Base-by-base conservation (phyloP, 2,113 vertebrate species). In the Xenopus borealis region DNA sequence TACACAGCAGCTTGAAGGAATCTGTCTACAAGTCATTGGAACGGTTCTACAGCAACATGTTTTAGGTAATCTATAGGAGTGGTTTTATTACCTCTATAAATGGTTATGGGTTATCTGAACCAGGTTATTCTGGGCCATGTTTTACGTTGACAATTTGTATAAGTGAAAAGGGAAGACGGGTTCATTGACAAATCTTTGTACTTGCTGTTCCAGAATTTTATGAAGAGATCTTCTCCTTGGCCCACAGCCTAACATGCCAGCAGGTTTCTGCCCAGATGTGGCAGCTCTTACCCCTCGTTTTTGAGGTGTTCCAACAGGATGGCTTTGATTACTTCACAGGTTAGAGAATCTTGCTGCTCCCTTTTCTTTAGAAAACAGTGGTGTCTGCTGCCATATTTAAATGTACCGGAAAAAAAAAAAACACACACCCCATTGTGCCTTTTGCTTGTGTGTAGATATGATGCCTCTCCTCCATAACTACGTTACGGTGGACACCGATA, bases 401-500 rank as follows among this genome's bases (percentile, higher is more conserved):
- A n/a, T n/a, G n/a, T n/a, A n/a, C n/a, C n/a, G n/a, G n/a, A n/a
- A n/a, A n/a, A n/a, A n/a, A n/a, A n/a, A n/a, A n/a, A n/a, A n/a
- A n/a, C n/a, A n/a, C 33, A 40, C 7, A 40, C 23, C 23, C 23
- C 33, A 40, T 40, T 40, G 33, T 50, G 47, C 47, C 47, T 50
- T 50, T 16, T 12, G 7, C 9, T 64, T 46, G 33, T 27, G 1
- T 81, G 66, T 82, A 99, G 97, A 99, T 82, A 98, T 99, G 96
- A 98, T 99, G 97, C 97, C 97, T 80, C 94, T 99, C 67, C 93
- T 99, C 80, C 97, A 99, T 87, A 99, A 99, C 88, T 99, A 99
- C 3, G 92, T 99, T 78, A 99, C 97, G 50, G 95, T 99, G 69
- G 97, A 98, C 82, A 99, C 97, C 71, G 94, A 98, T 80, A 98